phyloP scores from a whole-genome alignment of 2,797 vertebrate species.

The Florisuga fusca region DNA sequence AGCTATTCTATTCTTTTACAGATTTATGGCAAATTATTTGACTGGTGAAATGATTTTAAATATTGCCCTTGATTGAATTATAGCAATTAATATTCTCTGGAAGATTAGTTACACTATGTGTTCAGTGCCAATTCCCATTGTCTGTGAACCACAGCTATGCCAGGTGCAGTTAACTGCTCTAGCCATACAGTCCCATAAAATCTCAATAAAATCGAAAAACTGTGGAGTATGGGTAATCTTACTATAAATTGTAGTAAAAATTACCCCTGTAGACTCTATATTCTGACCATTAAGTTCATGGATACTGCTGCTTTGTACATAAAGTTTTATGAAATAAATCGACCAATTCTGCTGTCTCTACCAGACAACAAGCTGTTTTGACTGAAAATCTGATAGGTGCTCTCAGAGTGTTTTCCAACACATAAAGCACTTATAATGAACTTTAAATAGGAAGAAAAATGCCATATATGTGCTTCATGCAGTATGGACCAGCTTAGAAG shows the following conservation, averaged over 20 bases:
- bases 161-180: constrained; percentile 57
- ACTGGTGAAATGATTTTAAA: constrained; percentile 56
- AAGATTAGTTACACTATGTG: constrained; percentile 53
- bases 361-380: constrained; percentile 69
- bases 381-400: constrained; percentile 75
- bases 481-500: constrained; percentile 6
- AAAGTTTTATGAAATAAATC: constrained; percentile 85
- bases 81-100: constrained; percentile 72
- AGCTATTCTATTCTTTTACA: constrained; percentile 28
- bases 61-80: constrained; percentile 64
- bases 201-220: constrained; percentile 79
- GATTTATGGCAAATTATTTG: constrained; percentile 56
- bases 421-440: constrained; percentile 68
- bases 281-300: constrained; percentile 80
- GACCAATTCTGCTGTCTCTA: constrained; percentile 69
- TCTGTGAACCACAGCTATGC: constrained; percentile 42
- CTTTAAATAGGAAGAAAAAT: constrained; percentile 66
- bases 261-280: constrained; percentile 77
- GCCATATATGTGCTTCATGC: not conserved
- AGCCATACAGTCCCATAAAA: constrained; percentile 73
- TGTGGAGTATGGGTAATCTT: constrained; percentile 77
- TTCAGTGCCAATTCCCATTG: constrained; percentile 33
- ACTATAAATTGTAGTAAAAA: constrained; percentile 83
- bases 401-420: constrained; percentile 26
- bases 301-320: constrained; percentile 80